Conservation (phyloP, 1,140 invertebrate genomes). For the Pomacea maculata region DNA sequence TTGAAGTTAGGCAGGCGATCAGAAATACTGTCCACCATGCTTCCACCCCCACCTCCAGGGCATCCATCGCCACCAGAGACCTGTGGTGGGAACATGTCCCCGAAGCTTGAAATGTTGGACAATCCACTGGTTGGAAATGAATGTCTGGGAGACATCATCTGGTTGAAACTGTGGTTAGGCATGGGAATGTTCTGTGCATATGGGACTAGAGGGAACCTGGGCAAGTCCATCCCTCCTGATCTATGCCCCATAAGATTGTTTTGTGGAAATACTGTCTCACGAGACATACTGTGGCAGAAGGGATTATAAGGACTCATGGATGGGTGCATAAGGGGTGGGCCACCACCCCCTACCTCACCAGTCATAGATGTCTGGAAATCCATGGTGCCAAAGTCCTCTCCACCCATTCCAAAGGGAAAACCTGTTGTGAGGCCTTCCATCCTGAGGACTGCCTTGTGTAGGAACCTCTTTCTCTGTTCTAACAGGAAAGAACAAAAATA, state of each 20-base stretch:
- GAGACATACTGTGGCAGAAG: not conserved
- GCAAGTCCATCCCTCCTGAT: slow-evolving; percentile 21
- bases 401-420: slow-evolving; percentile 19
- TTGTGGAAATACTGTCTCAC: slow-evolving; percentile 13
- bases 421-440: slow-evolving; percentile 5
- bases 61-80: not conserved
- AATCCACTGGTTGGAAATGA: slow-evolving; percentile 5
- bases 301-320: slow-evolving; percentile 8
- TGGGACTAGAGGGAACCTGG: slow-evolving; percentile 3
- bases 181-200: not conserved
- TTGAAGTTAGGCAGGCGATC: slow-evolving; percentile 37
- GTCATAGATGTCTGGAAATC: slow-evolving; percentile 16
- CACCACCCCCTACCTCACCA: not conserved
- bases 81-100: slow-evolving; percentile 10
- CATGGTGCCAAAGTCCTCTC: slow-evolving; percentile 16
- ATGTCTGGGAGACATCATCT: slow-evolving; percentile 13
- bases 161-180: not conserved
- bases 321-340: slow-evolving; percentile 11
- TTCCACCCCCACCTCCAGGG: not conserved
- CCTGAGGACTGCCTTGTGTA: too few species aligned
- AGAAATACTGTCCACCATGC: slow-evolving; percentile 9
- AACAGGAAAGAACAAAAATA: too few species aligned
- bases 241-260: slow-evolving; percentile 2
- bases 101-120: slow-evolving; percentile 4
- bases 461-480: too few species aligned